Base-by-base conservation (phyloP, 1,140 invertebrate genomes). In the Hylaeus anthracinus region DNA sequence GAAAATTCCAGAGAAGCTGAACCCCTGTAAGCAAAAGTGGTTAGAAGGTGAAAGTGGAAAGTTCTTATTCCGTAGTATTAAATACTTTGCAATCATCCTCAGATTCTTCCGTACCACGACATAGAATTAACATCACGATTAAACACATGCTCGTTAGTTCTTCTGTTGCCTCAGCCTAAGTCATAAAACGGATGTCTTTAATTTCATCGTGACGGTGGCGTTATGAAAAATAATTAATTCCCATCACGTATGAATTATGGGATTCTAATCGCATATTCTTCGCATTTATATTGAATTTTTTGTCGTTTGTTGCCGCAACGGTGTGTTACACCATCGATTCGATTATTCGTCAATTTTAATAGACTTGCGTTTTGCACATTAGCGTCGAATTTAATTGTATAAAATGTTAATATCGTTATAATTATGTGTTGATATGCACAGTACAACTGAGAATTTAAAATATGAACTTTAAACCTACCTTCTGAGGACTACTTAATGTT, bases 1-100 rank as follows among this genome's bases (percentile, higher is more conserved):
- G 12, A 3, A 8, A 43, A 64, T 43, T 43, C 8, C 61, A 43
- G 2, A 39, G 39, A 64, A 39, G 0, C 39, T 64, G 39, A 3
- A 64, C 61, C 55, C 55, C n/a, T 5, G 15, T 12, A 15, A 58
- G 55, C 39, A 15, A 43, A 64, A 64, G 39, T 15, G 37, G 10
- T 64, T 64, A 37, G 66, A 8, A 69, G 48, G 48, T 53, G 66
- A 69, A 69, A 69, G 26, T 69, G 66, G 48, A 69, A 69, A 69
- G 65, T 51, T 10, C 41, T n/a, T 8, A 66, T 48, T 66, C 9
- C 43, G 43, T 41, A 15, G 41, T 45, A 3, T 14, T 26, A 15
- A 53, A 69, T 69, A 26, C 48, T 53, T 69, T 37, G n/a, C 41
- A 45, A 65, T 65, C 63, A 65, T 45, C 41, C 41, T n/a, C 6